These are phyloP conservation scores for Cyclopterus lumpus DNA, from an alignment of 2,797 vertebrate species.

Conservation along the genomic window DNA sequence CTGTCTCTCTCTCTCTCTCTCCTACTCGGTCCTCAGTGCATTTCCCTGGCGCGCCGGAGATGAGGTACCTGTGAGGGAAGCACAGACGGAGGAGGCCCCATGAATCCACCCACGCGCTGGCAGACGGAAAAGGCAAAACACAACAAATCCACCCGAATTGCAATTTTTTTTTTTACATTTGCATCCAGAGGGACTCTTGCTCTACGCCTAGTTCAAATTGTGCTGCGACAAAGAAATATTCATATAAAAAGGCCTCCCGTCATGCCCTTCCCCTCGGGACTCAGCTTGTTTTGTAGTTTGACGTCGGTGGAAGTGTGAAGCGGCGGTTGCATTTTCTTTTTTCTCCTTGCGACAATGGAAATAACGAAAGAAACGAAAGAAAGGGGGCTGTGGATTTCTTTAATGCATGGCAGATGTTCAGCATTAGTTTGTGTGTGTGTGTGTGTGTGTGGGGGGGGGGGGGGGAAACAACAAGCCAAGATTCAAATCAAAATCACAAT, in stretches of 20 bases:
- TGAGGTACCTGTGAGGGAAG: conserved; percentile 72
- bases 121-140: conserved; percentile 65
- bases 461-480: conserved; percentile 41
- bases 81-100: conserved; percentile 64
- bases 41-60: conserved; percentile 66
- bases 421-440: conserved; percentile 33
- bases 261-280: conserved; percentile 51
- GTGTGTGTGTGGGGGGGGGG: background rate
- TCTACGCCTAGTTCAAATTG: conserved; percentile 45
- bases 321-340: conserved; percentile 22
- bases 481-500: conserved; percentile 60
- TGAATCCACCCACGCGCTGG: conserved; percentile 68
- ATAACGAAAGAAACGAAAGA: conserved; percentile 67
- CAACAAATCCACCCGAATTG: conserved; percentile 62
- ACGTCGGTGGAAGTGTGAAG: conserved; percentile 56
- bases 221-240: conserved; percentile 62
- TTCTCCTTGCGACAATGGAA: conserved; percentile 27
- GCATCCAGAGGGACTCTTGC: conserved; percentile 55
- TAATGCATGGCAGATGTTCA: conserved; percentile 74
- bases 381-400: conserved; percentile 65
- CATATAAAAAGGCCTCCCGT: conserved; percentile 70
- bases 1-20: conserved; percentile 33
- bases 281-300: conserved; percentile 64
- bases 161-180: conserved; percentile 55
- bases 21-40: conserved; percentile 76